Base-by-base conservation (phyloP, 1,140 invertebrate species). In the Microplitis mediator region DNA sequence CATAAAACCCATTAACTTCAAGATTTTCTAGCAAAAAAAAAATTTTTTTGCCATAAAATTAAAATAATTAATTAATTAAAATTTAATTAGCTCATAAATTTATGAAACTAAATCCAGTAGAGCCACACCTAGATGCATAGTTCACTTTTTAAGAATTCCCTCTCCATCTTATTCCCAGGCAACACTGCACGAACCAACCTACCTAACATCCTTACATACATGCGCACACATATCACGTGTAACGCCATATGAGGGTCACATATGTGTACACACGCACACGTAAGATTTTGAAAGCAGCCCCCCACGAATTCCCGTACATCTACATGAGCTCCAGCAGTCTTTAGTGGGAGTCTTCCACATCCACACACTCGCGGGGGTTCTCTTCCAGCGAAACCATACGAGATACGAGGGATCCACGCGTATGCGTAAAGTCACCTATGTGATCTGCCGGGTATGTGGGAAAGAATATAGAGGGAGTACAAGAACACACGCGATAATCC, bases 361-460 rank as follows among this genome's bases (percentile, higher is more conserved):
- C 39, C 39, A 45, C 39, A 45, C 11, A 45, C 11, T 45, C 39
- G 6, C 11, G 39, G 23, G 23, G 23, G 2, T 23, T 23, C 23
- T 23, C 23, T 23, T 23, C 23, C 23, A 23, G 23, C 23, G 23
- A 23, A 23, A 23, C 23, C 23, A 23, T 23, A 23, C 23, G 23
- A 23, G 23, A 23, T 23, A 45, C 11, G 11, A 45, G 39, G 39
- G 39, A 11, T 4, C 36, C 54, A 13, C 32, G 51, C 54, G 32
- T 54, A 39, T 65, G 61, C 56, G 61, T 50, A 13, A 63, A 62
- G 23, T 71, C 69, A 65, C 69, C 45, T 71, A 71, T 50, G 61
- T 50, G 34, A 45, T 45, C 39, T 11, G 39, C 39, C 39, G 39
- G 39, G 39, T 9, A 45, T 45, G 39, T 45, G 6, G 39, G 3